A percentile compares a stretch with the other conserved stretches of the same genome.
Conservation (phyloP, 1,140 invertebrate genomes). For the Brachionus sp. region DNA sequence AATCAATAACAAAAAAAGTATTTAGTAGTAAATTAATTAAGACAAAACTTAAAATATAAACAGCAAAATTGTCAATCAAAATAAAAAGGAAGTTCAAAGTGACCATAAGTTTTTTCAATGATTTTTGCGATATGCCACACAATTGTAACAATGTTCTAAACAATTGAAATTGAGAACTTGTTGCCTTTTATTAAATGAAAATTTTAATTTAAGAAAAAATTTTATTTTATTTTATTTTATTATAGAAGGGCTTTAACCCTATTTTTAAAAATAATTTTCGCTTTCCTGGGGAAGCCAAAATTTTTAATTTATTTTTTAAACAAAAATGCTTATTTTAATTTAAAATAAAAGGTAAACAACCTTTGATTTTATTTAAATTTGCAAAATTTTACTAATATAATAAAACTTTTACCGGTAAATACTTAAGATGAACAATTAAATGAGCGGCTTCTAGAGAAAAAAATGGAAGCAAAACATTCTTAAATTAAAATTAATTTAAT, state of each 20-base stretch:
- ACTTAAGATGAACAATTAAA: slow-evolving; percentile 11
- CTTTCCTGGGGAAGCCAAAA: too few relatives aligned
- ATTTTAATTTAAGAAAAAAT: too few relatives aligned
- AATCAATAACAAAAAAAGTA: background rate
- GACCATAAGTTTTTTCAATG: slow-evolving; percentile 19
- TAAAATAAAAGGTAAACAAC: too few relatives aligned
- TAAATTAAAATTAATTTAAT: background rate
- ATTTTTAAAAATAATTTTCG: too few relatives aligned
- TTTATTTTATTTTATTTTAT: too few relatives aligned
- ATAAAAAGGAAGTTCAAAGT: slow-evolving; percentile 20
- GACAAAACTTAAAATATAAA: slow-evolving; percentile 40
- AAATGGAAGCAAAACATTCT: slow-evolving; percentile 37
- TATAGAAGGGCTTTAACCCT: too few relatives aligned
- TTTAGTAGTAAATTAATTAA: slow-evolving; percentile 31
- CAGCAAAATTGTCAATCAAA: slow-evolving; percentile 35
- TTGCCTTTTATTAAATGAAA: background rate
- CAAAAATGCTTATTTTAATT: too few relatives aligned
- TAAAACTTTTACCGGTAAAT: background rate
- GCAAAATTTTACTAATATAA: background rate
- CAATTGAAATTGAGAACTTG: slow-evolving; percentile 27
- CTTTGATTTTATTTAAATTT: too few relatives aligned
- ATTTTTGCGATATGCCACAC: slow-evolving; percentile 29
- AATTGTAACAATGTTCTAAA: background rate
- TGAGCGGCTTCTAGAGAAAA: background rate
- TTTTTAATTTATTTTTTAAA: too few relatives aligned